phyloP scores from a whole-genome alignment of 2,797 vertebrate genomes.

The Phoebastria nigripes region DNA sequence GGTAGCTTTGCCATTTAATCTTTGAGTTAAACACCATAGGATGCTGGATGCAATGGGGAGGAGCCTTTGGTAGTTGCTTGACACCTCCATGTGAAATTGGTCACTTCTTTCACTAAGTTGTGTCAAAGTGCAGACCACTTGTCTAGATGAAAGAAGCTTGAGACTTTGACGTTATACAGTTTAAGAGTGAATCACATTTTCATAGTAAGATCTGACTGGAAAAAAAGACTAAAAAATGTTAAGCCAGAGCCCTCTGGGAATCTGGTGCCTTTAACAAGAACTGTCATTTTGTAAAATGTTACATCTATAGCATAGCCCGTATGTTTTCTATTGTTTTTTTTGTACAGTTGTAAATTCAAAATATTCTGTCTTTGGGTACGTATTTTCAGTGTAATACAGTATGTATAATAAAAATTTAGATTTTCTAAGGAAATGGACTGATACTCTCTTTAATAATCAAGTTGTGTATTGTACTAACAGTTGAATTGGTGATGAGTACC shows the following conservation, averaged over 20 bases:
- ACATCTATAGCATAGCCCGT: slow-evolving; percentile 43
- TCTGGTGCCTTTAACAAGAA: slow-evolving; percentile 66
- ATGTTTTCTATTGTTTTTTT: slow-evolving; percentile 71
- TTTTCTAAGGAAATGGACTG: slow-evolving; percentile 72
- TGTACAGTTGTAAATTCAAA: slow-evolving; percentile 70
- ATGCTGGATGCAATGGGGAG: not conserved
- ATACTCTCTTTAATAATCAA: not conserved
- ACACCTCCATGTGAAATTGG: not conserved
- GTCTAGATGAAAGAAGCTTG: not conserved
- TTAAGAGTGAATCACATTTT: not conserved
- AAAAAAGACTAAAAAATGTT: slow-evolving; percentile 19
- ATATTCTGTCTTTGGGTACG: slow-evolving; percentile 62
- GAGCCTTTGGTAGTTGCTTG: not conserved
- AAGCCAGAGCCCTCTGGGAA: slow-evolving; percentile 57
- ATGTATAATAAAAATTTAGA: slow-evolving; percentile 75
- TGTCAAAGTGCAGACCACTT: not conserved
- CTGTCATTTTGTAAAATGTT: slow-evolving; percentile 68
- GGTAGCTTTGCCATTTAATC: not conserved
- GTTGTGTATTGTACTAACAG: not conserved
- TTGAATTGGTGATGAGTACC: not conserved
- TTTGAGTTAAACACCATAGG: not conserved
- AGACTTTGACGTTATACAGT: not conserved
- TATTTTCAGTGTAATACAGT: slow-evolving; percentile 72
- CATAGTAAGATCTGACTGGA: slow-evolving; percentile 18
- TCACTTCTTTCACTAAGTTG: not conserved